Base-by-base conservation (phyloP, 2,888 invertebrate species). In the Phorcus lineatus region DNA sequence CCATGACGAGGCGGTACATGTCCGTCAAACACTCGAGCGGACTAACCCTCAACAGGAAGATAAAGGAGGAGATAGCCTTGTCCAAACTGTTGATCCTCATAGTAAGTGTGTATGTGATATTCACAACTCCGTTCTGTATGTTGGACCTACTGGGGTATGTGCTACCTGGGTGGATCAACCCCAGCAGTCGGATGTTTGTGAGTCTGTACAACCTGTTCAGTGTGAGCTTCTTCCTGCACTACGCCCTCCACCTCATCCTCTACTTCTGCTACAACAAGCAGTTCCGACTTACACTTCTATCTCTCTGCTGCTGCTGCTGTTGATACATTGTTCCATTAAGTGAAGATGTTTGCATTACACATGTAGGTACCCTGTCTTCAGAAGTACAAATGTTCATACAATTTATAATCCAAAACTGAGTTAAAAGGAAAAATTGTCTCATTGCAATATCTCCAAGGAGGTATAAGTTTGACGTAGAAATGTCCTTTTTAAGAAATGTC, bases 251-350 rank as follows among this genome's bases (percentile, higher is more conserved):
- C 36, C 90, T 91, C 77, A 89, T 91, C 67, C 85, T 92, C n/a
- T 90, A 89, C 81, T 91, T 92, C 84, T 89, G 89, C 80, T 92
- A 89, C 84, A 89, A 88, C 86, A 90, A 90, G 79, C 89, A 88
- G 78, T 92, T 90, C 83, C 81, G 91, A 31, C 80, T 88, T n/a
- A 89, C 91, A 7, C 85, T 91, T 47, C 80, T 89, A 9, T 86
- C 89, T 53, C 85, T 88, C 31, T 91, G 91, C 82, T 91, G 91
- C 78, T 90, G 91, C 80, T 90, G 91, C 82, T 89, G 89, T 81
- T 88, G 81, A 84, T 55, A 28, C 47, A 6, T 13, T 11, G 9
- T 47, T 47, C 47, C 7, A 47, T 17, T 28, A 47, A n/a, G 62
- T 24, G 47, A 7, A 13, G 17, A 36, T 36, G 36, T 36, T 3